Percentiles rank a stretch among this genome's conserved stretches.
These are phyloP conservation scores for Nycticorax nycticorax DNA, from an alignment of 2,113 vertebrate genomes.

Conservation along the genomic window DNA sequence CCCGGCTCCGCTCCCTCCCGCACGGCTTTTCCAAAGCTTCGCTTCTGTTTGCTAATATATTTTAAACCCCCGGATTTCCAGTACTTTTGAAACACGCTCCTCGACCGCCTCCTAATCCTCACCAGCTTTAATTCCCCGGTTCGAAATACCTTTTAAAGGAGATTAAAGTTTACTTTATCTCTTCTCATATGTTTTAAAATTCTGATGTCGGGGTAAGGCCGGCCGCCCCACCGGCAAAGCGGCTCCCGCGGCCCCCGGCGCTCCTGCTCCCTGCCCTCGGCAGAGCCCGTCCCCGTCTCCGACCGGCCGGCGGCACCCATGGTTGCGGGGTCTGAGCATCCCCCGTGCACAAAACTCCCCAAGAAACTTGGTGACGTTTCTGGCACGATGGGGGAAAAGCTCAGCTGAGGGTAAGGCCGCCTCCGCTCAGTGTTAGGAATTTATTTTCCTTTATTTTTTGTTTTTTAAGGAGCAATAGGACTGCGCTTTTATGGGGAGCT, in stretches of 20 bases:
- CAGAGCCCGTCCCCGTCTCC: background rate
- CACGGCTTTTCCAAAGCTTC: background rate
- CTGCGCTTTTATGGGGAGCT: no score
- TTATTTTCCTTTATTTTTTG: background rate
- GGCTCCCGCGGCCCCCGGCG: background rate
- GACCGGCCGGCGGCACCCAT: no score
- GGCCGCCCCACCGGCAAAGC: background rate
- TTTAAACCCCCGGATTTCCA: conserved; percentile 5
- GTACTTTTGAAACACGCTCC: background rate
- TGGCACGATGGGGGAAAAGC: background rate
- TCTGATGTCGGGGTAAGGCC: background rate
- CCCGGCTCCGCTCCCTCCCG: rapidly evolving
- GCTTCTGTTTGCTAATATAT: background rate
- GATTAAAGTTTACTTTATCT: conserved; percentile 13
- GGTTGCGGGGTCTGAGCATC: background rate
- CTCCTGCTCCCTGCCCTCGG: background rate
- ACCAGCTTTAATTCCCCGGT: background rate
- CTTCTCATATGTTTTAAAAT: background rate
- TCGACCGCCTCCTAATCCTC: background rate
- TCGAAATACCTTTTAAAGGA: background rate
- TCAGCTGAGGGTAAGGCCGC: background rate
- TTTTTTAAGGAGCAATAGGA: background rate
- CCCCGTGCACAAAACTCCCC: rapidly evolving
- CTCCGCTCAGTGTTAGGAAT: background rate
- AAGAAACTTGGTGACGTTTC: background rate